Conservation (phyloP, 2,797 vertebrate genomes). For the Acridotheres tristis region DNA sequence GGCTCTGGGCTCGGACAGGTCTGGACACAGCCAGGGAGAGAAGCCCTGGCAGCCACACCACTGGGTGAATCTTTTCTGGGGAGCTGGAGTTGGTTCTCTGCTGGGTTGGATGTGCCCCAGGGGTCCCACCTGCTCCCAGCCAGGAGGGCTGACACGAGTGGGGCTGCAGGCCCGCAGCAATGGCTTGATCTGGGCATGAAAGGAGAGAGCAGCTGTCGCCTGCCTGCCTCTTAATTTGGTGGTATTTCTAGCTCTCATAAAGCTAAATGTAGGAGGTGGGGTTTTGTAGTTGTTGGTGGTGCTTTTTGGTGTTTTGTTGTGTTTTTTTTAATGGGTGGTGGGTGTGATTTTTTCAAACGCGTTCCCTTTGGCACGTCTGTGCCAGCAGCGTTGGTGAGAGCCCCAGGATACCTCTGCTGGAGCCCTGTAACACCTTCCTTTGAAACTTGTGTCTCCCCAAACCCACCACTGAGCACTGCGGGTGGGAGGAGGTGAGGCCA, state of each 20-base stretch:
- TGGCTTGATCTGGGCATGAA: not conserved
- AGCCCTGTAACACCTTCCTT: not conserved
- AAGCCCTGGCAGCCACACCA: fast-evolving
- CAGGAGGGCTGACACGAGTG: fast-evolving
- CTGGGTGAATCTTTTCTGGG: fast-evolving
- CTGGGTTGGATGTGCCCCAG: not conserved
- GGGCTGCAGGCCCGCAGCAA: fast-evolving
- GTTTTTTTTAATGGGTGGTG: not conserved
- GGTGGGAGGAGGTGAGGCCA: not conserved
- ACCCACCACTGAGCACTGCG: fast-evolving
- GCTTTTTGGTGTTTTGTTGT: not conserved
- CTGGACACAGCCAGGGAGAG: not conserved
- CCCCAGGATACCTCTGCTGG: not conserved
- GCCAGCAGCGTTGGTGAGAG: not conserved
- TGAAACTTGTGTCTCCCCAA: not conserved
- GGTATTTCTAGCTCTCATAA: not conserved
- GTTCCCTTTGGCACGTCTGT: not conserved
- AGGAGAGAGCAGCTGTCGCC: not conserved
- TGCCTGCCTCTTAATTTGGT: not conserved
- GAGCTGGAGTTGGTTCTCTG: not conserved
- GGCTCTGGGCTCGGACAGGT: not conserved
- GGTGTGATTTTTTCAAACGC: slow-evolving; percentile 19
- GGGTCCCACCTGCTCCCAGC: not conserved
- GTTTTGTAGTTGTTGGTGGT: not conserved
- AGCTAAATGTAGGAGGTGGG: not conserved